Conservation (phyloP, 2,888 invertebrate species). For the Machimus rusticus region DNA sequence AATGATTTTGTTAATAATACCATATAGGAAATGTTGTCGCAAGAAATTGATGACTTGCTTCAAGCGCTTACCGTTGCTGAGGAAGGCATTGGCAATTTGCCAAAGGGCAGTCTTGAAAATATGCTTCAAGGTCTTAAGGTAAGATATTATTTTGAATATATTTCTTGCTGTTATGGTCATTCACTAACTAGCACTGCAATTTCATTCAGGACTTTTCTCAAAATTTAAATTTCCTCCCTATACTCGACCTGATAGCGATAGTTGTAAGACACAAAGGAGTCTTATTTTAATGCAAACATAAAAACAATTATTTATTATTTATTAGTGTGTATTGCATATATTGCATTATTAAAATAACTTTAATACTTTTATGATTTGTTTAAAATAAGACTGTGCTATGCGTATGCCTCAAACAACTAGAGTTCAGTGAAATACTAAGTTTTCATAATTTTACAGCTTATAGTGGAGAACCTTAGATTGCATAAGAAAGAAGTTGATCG, state of each 20-base stretch:
- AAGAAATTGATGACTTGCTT: slow-evolving; percentile 75
- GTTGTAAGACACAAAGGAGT: not conserved
- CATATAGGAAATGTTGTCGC: slow-evolving; percentile 68
- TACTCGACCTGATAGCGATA: not conserved
- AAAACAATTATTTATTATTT: not conserved
- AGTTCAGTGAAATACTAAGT: not conserved
- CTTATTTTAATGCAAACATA: not conserved
- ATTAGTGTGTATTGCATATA: not conserved
- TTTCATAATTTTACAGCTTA: slow-evolving; percentile 66
- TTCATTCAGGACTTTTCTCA: not conserved
- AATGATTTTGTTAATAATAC: slow-evolving; percentile 31
- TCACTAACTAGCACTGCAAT: not conserved
- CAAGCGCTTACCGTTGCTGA: slow-evolving; percentile 74
- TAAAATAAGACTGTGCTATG: not conserved
- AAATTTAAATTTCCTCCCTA: not conserved
- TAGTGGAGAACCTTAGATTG: slow-evolving; percentile 73
- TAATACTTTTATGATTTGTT: not conserved
- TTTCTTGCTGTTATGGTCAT: not conserved
- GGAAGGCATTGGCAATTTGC: slow-evolving; percentile 72
- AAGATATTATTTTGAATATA: slow-evolving; percentile 59
- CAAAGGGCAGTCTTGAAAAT: slow-evolving; percentile 73
- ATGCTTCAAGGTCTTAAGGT: slow-evolving; percentile 79
- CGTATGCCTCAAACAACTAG: not conserved
- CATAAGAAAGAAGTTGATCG: slow-evolving; percentile 73
- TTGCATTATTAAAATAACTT: too few species aligned